Base-by-base conservation (phyloP, 2,797 vertebrate species). In the Atherinosoma microstoma region DNA sequence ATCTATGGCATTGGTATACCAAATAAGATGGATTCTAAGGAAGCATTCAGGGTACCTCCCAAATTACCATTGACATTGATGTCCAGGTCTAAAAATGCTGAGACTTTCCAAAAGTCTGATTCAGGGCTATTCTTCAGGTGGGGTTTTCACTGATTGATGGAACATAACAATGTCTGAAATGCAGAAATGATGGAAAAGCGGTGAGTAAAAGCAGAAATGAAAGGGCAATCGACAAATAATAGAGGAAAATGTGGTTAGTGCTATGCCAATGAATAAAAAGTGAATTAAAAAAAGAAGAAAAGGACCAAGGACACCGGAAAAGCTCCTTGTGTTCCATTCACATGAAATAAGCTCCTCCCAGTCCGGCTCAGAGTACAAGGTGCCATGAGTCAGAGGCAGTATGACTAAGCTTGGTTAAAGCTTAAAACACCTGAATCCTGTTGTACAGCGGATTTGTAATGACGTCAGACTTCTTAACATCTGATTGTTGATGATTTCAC, bases 391-490 rank as follows among this genome's bases (percentile, higher is more conserved):
- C 67, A 67, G 29, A 73, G 49, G 32, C 45, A 29, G 68, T 3
- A 18, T 63, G 70, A 42, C 10, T 0, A 1, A 30, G 38, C 34
- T 61, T 20, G 4, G 15, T 22, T 54, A 73, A 57, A 69, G 45
- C 32, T 59, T 30, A 12, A 30, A 73, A 66, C 61, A 64, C 71
- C 65, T 64, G 68, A 77, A 84, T 81, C 53, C 70, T 29, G 24
- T 63, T 45, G 8, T 62, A 3, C 29, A 72, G 34, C 58, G 63
- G 30, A 67, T 76, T 75, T 78, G 58, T 53, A 59, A 78, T 82
- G 85, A 84, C 74, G 56, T 84, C 73, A 70, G 75, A 63, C 58
- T 49, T 53, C 42, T 64, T 57, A 71, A 65, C 76, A 69, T 67
- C 29, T 58, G 18, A 65, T 36, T 81, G 58, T 42, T 69, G 65